Evolutionary conservation across 2,113 vertebrate genomes (phyloP), one percentile per base, ranked within the genome.

Genomic region (Leptobrachium leishanense): DNA sequence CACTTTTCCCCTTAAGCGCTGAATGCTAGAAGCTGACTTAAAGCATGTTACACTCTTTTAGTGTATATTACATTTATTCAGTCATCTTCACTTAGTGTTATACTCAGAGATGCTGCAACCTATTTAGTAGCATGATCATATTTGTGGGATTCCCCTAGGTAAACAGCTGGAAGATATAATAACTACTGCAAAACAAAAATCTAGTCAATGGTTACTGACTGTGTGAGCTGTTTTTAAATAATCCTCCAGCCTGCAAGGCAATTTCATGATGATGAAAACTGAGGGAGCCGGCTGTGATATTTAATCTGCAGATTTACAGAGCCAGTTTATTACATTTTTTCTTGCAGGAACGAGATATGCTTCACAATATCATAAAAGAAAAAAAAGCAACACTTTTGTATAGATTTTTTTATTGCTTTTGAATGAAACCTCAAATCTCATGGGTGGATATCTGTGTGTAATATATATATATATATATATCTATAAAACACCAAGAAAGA

Each of bases 261-360:
- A 39, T 62, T 50, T 67, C 10, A 5, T 0, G 64, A 1, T 68
- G 69, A 74, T 75, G 0, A 77, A 43, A 81, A 50, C 15, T 62
- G 77, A 63, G 75, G 31, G 9, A 63, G 59, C 39, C 55, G n/a
- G 40, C 43, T 82, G 53, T 80, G 84, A 72, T 84, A 74, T 82
- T 83, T 81, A 68, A 72, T 82, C 13, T 67, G 1, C 63, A 5
- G 72, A 59, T 72, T 83, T 44, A 41, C 75, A 76, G 57, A 2
- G 81, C 1, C 44, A 2, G 68, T 82, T 13, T 74, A 68, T 31
- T 69, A 5, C 5, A 68, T 66, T 73, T 82, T 3, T 46, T 68
- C 2, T 78, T 79, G 43, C 43, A 70, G 41, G 0, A 11, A 41
- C 7, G 55, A 1, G 6, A 20, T 66, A 79, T 74, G 70, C 43